Percentiles rank a stretch among this genome's conserved stretches.
Evolutionary conservation across 2,797 vertebrate species (phyloP).

Genomic region (Salarias fasciatus): DNA sequence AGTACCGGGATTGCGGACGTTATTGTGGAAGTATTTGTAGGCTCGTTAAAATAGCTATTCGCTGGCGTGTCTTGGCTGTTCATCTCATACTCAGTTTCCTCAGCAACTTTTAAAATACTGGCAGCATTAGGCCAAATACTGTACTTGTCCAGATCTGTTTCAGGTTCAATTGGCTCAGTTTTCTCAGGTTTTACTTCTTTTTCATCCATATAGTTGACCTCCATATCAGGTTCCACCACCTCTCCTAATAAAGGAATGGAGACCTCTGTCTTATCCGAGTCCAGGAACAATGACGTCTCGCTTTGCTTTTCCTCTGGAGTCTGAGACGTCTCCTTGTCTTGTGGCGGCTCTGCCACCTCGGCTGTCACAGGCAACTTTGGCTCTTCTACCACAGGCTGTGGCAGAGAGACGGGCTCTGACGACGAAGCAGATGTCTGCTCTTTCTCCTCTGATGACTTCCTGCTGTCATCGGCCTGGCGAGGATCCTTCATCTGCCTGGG

Average conservation of each 20-base stretch:
- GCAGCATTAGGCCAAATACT: slow-evolving; percentile 87
- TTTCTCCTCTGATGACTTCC: slow-evolving; percentile 70
- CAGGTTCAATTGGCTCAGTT: slow-evolving; percentile 53
- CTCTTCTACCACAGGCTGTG: slow-evolving; percentile 53
- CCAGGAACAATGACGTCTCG: slow-evolving; percentile 75
- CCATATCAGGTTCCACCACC: slow-evolving; percentile 81
- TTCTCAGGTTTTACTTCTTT: slow-evolving; percentile 58
- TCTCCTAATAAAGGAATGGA: slow-evolving; percentile 85
- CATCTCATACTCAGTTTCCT: slow-evolving; percentile 69
- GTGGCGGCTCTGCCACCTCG: slow-evolving; percentile 39
- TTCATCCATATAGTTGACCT: slow-evolving; percentile 74
- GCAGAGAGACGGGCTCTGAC: slow-evolving; percentile 51
- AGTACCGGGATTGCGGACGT: slow-evolving; percentile 76
- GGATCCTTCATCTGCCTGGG: slow-evolving; percentile 91
- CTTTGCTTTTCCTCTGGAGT: slow-evolving; percentile 66
- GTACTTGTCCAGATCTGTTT: slow-evolving; percentile 78
- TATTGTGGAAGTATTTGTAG: slow-evolving; percentile 60
- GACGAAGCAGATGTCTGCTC: slow-evolving; percentile 52
- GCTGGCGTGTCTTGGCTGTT: slow-evolving; percentile 77
- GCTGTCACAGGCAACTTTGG: slow-evolving; percentile 5
- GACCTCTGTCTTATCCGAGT: slow-evolving; percentile 68
- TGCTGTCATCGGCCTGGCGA: slow-evolving; percentile 79
- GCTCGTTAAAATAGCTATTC: slow-evolving; percentile 69
- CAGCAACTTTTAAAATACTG: slow-evolving; percentile 81
- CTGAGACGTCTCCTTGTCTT: slow-evolving; percentile 37